Evolutionary conservation across 2,797 vertebrate genomes (phyloP), one percentile per base, ranked within the genome.

Genomic region (Periophthalmus magnuspinnatus): DNA sequence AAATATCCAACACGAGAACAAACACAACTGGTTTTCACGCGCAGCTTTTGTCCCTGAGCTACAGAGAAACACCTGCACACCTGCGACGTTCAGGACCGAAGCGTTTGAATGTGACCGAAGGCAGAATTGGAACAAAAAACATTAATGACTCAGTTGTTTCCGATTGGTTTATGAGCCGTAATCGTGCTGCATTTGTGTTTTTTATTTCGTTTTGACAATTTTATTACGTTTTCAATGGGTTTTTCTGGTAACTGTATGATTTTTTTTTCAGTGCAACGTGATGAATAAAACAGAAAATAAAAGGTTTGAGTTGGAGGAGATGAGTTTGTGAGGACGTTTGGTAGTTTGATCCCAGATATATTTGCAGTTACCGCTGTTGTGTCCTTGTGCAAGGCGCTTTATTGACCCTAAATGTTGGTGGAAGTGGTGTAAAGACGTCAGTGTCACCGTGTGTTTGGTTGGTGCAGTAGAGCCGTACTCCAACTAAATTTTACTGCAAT

Each of bases 1-100:
- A 82, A 83, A 86, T 86, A 78, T 80, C 76, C 68, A 34, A 47
- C 77, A 71, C 58, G 58, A 55, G 57, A 28, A 28, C 59, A 62
- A 65, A 77, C 32, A 67, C 60, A 21, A 60, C 58, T 56, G 14
- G 56, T 71, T 82, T n/a, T 63, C 58, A 65, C 70, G 73, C 65
- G 56, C 21, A 57, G 70, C 58, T 47, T 79, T 76, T 69, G 67
- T 72, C 75, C 76, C 71, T 69, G 71, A 83, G 75, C 19, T 16
- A 55, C 72, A 77, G 57, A 16, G 11, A 70, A 70, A 50, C 62
- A 50, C 7, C 22, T 65, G 62, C 16, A 10, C 45, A 65, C 34
- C 24, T 65, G 66, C 45, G 6, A 32, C 33, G 32, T 33, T 65
- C n/a, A 21, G 36, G 36, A 28, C 32, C 48, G 38, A 3, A 1